phyloP scores from a whole-genome alignment of 1,140 invertebrate genomes.

The Oreohelix idahoensis region DNA sequence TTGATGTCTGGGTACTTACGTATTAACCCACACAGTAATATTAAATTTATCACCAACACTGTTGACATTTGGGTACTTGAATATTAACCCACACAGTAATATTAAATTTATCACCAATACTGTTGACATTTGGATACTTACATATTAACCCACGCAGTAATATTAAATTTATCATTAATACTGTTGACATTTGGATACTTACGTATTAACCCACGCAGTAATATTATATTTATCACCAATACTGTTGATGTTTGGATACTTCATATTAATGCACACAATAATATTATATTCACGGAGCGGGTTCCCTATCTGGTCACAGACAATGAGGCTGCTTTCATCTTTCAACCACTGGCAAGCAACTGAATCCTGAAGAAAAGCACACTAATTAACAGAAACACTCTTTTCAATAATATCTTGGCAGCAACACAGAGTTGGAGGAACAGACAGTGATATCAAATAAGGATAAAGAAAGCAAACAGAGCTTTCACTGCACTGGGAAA shows the following conservation, averaged over 20 bases:
- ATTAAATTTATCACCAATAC: conserved; percentile 33
- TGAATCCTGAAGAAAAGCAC: conserved; percentile 42
- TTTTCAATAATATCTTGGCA: too few relatives aligned
- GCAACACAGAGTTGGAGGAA: too few relatives aligned
- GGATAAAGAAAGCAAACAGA: too few relatives aligned
- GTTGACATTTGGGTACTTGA: too few relatives aligned
- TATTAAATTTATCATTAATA: conserved; percentile 35
- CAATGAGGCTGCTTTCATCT: conserved; percentile 50
- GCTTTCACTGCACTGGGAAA: too few relatives aligned
- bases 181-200: too few relatives aligned
- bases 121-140: too few relatives aligned
- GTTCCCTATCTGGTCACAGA: conserved; percentile 89
- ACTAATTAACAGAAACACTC: too few relatives aligned
- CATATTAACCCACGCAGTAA: too few relatives aligned
- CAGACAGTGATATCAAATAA: too few relatives aligned
- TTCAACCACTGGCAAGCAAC: conserved; percentile 42
- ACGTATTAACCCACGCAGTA: conserved; percentile 77
- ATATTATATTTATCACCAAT: conserved; percentile 45
- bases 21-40: conserved; percentile 74
- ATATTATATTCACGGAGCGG: conserved; percentile 78
- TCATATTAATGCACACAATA: conserved; percentile 78
- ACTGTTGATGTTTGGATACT: too few relatives aligned
- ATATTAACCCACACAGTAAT: too few relatives aligned
- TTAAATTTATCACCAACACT: conserved; percentile 38
- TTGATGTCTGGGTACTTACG: conserved; percentile 85